Evolutionary conservation across 2,888 invertebrate genomes (phyloP).

Genomic region (Apamea crenata): DNA sequence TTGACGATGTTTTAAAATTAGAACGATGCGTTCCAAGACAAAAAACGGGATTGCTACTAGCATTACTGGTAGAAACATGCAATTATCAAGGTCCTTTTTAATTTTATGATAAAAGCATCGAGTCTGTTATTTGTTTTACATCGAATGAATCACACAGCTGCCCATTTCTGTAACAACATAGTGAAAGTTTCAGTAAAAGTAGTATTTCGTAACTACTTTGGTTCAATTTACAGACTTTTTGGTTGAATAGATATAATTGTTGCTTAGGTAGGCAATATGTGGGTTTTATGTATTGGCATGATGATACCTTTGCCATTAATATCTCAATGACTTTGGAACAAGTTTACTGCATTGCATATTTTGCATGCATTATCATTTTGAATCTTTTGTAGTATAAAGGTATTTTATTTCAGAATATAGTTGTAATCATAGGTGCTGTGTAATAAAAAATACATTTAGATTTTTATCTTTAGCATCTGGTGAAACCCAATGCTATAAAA

Average conservation of each 20-base stretch:
- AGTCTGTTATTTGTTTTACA: conserved; percentile 1
- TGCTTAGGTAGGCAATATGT: not conserved
- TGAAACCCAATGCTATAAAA: not conserved
- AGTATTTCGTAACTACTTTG: conserved; percentile 39
- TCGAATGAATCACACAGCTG: conserved; percentile 61
- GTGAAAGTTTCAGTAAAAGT: conserved; percentile 61
- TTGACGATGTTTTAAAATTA: conserved; percentile 43
- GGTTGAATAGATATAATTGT: conserved; percentile 4
- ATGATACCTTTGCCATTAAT: conserved; percentile 23
- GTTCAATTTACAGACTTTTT: not conserved
- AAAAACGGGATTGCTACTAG: not conserved
- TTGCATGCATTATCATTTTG: not conserved
- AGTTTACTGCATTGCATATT: not conserved
- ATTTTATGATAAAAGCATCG: not conserved
- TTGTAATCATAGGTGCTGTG: too few species aligned
- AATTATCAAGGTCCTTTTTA: not conserved
- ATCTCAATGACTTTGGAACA: conserved; percentile 12
- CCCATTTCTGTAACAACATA: conserved; percentile 58
- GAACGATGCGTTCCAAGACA: conserved; percentile 1
- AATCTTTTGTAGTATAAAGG: not conserved
- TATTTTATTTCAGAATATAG: not conserved
- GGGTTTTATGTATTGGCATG: conserved; percentile 2
- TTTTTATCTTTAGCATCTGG: not conserved
- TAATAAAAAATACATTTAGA: not conserved
- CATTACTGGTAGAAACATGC: not conserved